phyloP scores from a whole-genome alignment of 2,113 vertebrate species.

The Hassar affinis region DNA sequence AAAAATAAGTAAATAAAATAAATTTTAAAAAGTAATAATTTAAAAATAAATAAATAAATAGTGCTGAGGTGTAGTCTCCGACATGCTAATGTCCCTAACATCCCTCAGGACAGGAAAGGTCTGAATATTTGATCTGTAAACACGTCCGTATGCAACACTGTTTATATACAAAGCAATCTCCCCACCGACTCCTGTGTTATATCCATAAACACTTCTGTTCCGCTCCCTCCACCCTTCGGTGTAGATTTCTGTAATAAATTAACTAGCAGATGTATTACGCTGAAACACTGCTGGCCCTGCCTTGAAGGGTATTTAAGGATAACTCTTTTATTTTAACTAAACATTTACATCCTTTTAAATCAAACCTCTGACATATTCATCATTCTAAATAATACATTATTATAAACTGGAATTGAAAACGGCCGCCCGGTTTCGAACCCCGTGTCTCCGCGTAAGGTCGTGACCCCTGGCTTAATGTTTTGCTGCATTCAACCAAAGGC shows the following conservation, averaged over 20 bases:
- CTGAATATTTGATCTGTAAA: background rate
- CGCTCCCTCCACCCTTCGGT: background rate
- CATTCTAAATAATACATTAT: too few species aligned
- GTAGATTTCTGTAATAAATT: background rate
- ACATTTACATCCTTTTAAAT: too few species aligned
- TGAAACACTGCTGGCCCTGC: too few species aligned
- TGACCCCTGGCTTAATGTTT: background rate
- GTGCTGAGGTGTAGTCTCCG: background rate
- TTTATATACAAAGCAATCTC: background rate
- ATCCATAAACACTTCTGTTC: background rate
- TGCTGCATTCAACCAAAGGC: background rate
- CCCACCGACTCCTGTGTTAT: background rate
- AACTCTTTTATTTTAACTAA: too few species aligned
- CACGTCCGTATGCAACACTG: background rate
- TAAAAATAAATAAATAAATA: too few species aligned
- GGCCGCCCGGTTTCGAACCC: too few species aligned
- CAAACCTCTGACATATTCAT: too few species aligned
- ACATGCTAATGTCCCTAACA: background rate
- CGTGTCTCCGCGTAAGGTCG: background rate
- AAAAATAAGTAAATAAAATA: too few species aligned
- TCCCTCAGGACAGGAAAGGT: background rate
- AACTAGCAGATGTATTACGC: background rate
- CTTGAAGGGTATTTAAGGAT: too few species aligned
- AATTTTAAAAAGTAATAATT: too few species aligned
- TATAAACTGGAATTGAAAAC: too few species aligned